Conservation (phyloP, 2,797 vertebrate genomes). For the Galagoides demidoff region DNA sequence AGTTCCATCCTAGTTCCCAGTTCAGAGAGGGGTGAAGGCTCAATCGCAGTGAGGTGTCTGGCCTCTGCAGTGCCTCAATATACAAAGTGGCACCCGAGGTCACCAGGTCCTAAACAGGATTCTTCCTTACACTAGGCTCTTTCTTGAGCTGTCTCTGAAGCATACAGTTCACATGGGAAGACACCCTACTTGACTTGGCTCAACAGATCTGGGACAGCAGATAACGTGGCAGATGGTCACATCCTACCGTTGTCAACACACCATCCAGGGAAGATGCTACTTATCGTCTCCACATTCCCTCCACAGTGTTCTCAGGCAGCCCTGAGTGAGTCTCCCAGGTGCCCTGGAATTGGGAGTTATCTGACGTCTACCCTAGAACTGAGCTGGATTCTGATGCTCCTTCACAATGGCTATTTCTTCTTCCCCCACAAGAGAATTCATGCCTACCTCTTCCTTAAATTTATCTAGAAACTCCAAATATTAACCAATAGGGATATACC, state of each 20-base stretch:
- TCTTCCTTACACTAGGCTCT: not conserved
- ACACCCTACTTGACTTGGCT: not conserved
- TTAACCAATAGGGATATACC: not conserved
- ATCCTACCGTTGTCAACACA: rapidly evolving
- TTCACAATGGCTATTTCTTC: not conserved
- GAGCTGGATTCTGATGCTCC: not conserved
- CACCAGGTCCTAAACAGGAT: not conserved
- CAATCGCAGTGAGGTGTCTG: not conserved
- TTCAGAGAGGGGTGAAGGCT: not conserved
- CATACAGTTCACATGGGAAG: not conserved
- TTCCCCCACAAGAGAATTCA: not conserved
- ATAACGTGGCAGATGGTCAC: not conserved
- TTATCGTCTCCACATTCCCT: rapidly evolving
- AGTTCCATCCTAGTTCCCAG: not conserved
- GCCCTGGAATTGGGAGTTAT: not conserved
- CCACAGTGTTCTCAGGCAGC: not conserved
- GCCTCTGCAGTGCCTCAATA: not conserved
- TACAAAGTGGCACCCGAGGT: not conserved
- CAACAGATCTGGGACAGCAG: not conserved
- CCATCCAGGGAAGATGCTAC: not conserved
- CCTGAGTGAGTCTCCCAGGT: not conserved
- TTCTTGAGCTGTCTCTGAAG: not conserved
- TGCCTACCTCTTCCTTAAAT: not conserved
- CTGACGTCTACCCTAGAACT: too few relatives aligned
- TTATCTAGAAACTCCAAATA: not conserved